phyloP scores from a whole-genome alignment of 2,797 vertebrate genomes.

The Sebastes itinus region DNA sequence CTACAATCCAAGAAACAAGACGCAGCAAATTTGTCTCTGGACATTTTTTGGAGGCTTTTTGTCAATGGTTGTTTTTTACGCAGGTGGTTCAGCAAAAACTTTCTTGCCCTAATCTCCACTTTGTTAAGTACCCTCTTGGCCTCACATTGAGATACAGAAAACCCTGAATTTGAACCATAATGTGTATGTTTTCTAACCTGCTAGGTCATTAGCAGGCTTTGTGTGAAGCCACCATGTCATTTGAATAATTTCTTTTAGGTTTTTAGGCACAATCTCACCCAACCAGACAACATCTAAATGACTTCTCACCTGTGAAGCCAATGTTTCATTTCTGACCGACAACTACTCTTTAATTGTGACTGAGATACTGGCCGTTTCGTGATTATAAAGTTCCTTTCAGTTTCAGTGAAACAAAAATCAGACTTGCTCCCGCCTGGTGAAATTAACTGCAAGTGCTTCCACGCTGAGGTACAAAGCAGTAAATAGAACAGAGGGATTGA shows the following conservation, averaged over 20 bases:
- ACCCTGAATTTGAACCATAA: not conserved
- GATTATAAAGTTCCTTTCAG: conserved; percentile 9
- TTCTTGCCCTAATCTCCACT: not conserved
- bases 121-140: not conserved
- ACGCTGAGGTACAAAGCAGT: conserved; percentile 31
- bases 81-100: not conserved
- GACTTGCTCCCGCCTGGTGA: conserved; percentile 1
- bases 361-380: conserved; percentile 13
- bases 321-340: conserved; percentile 2
- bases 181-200: not conserved
- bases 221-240: not conserved
- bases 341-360: not conserved
- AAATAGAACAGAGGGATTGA: conserved; percentile 55
- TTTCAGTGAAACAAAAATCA: conserved; percentile 13
- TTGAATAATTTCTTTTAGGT: not conserved
- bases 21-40: too few relatives aligned
- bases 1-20: not conserved
- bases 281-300: not conserved
- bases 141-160: not conserved
- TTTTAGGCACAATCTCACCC: not conserved
- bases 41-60: not conserved
- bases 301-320: conserved; percentile 3
- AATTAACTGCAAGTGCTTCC: conserved; percentile 47
- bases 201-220: not conserved
- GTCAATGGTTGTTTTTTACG: not conserved